These are phyloP conservation scores for Heliconius cydno DNA, from an alignment of 2,888 invertebrate genomes.

Conservation along the genomic window DNA sequence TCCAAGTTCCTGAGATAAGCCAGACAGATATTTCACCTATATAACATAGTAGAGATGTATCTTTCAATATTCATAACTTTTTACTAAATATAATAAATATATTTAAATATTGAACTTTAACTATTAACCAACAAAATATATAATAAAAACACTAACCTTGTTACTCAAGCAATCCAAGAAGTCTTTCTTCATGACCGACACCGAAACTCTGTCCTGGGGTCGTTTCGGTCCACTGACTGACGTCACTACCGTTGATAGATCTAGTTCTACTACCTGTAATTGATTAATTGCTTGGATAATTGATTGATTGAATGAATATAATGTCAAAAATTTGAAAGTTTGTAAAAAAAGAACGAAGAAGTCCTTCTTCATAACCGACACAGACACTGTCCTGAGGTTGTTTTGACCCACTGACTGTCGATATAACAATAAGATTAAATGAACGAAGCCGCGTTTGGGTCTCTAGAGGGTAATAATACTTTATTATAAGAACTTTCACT, in stretches of 20 bases:
- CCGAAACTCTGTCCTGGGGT: slow-evolving; percentile 97
- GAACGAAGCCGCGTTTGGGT: not conserved
- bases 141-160: slow-evolving; percentile 86
- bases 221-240: slow-evolving; percentile 98
- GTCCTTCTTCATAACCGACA: too few species aligned
- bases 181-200: slow-evolving; percentile 94
- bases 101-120: too few species aligned
- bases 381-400: slow-evolving; percentile 98
- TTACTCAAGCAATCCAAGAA: slow-evolving; percentile 92
- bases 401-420: slow-evolving; percentile 97
- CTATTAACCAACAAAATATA: not conserved
- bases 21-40: too few species aligned
- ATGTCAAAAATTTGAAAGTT: not conserved
- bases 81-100: not conserved
- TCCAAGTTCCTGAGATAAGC: too few species aligned
- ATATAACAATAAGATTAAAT: not conserved
- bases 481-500: not conserved
- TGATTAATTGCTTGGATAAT: slow-evolving; percentile 25
- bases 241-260: slow-evolving; percentile 94
- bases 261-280: slow-evolving; percentile 89
- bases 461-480: not conserved
- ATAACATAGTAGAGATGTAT: too few species aligned
- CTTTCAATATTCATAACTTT: not conserved
- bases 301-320: not conserved
- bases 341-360: slow-evolving; percentile 89